phyloP scores from a whole-genome alignment of 2,888 invertebrate species.

The Julus scandinavius region DNA sequence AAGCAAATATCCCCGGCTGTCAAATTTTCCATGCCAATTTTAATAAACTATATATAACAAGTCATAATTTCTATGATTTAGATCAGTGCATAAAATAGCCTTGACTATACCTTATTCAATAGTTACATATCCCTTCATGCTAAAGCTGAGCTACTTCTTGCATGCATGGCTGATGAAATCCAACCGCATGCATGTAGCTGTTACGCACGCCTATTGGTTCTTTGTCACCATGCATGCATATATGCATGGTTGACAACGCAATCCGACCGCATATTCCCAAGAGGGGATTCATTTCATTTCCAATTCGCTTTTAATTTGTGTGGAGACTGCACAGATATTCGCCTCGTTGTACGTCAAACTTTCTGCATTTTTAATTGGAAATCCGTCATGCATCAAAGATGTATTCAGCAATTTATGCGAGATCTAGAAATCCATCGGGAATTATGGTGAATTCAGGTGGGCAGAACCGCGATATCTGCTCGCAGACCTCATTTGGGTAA shows the following conservation, averaged over 20 bases:
- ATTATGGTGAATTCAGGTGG: neutral
- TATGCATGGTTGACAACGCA: neutral
- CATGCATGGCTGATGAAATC: neutral
- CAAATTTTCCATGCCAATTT: too few species aligned
- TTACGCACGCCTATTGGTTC: neutral
- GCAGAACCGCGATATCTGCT: neutral
- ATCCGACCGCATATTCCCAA: conserved; percentile 22
- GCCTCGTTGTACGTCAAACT: neutral
- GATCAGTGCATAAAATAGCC: neutral
- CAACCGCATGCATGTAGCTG: neutral
- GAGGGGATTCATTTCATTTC: neutral
- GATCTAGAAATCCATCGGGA: neutral
- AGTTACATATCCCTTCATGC: neutral
- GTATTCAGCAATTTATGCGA: neutral
- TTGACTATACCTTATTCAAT: neutral
- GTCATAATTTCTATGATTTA: neutral
- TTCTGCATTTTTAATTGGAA: conserved; percentile 34
- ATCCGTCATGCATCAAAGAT: conserved; percentile 36
- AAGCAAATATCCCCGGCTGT: too few species aligned
- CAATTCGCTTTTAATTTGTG: conserved; percentile 9
- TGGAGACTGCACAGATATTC: neutral
- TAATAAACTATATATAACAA: too few species aligned
- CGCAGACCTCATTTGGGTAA: neutral
- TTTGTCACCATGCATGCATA: neutral
- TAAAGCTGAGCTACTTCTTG: neutral